Evolutionary conservation across 1,140 invertebrate species (phyloP).

Genomic region (Macrocentrus cingulum): DNA sequence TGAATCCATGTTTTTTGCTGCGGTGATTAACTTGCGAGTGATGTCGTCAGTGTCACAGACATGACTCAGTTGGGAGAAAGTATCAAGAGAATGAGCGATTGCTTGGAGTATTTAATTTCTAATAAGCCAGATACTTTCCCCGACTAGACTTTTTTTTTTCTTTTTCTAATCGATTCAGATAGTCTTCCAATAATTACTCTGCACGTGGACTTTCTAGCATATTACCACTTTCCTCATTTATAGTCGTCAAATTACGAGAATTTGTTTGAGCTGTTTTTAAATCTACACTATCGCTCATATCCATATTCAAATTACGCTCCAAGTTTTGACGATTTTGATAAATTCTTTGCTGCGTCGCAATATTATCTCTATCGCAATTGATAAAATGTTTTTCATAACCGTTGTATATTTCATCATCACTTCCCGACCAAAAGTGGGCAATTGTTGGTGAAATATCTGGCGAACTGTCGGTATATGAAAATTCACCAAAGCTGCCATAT

Average conservation of each 20-base stretch:
- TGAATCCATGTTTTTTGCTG: background rate
- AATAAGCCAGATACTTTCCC: constrained; percentile 18
- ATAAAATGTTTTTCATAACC: constrained; percentile 38
- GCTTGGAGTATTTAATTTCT: background rate
- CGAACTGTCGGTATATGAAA: constrained; percentile 42
- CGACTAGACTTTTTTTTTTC: constrained; percentile 27
- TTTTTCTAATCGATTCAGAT: background rate
- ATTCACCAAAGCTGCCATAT: constrained; percentile 40
- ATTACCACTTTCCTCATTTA: constrained; percentile 37
- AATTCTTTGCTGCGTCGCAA: constrained; percentile 36
- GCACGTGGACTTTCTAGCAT: constrained; percentile 31
- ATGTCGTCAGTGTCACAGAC: background rate
- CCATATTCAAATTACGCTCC: constrained; percentile 31
- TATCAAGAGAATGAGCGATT: background rate
- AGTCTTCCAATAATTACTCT: constrained; percentile 29
- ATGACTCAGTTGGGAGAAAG: background rate
- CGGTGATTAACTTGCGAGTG: background rate
- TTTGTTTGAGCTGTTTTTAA: constrained; percentile 23
- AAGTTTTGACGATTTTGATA: constrained; percentile 37
- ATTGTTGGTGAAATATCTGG: constrained; percentile 40
- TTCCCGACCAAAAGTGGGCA: constrained; percentile 32
- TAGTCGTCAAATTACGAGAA: constrained; percentile 37
- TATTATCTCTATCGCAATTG: constrained; percentile 31
- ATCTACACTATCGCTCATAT: constrained; percentile 26
- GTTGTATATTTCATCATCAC: constrained; percentile 32